Evolutionary conservation across 2,888 invertebrate species (phyloP), one percentile per base, ranked within the genome.

Genomic region (Trissonchulus latispiculum): DNA sequence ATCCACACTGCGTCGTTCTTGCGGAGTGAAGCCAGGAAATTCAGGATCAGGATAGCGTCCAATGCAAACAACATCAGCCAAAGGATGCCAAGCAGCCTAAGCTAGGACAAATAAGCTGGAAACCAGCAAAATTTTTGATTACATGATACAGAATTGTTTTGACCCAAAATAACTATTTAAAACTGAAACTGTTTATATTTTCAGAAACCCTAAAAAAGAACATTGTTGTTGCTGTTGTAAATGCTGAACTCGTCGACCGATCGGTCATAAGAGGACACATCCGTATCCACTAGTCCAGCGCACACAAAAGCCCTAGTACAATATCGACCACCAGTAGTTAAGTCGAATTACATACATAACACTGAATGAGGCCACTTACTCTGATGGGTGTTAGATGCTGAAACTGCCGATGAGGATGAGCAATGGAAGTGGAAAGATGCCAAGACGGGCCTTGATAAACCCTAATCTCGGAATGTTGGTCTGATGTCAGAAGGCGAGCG

Each of bases 1-100:
- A 75, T 85, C 85, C n/a, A 85, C 78, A n/a, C 81, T 80, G 15
- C 84, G 76, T 2, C 74, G 71, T 72, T 83, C 83, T 1, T 76
- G 77, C 1, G 75, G 75, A 2, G 70, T 70, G 61, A 78, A 80
- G 8, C 79, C 80, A 23, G 80, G 79, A 73, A 83, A 80, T 23
- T 78, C 78, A 2, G 80, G 80, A 75, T 84, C 83, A 23, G 85
- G 85, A 77, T 84, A 85, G 1, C 85, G 80, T 0, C 85, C 85
- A 61, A 83, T 81, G 2, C 85, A 82, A 8, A 84, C 80, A 72
- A 85, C 75, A 76, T 85, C 85, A 75, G 80, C 80, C 48, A 83
- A 75, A 3, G 85, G 85, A 77, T 85, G 84, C 85, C 85, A 85
- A 0, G 80, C 77, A 2, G 85, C 85, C 84, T 84, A 77, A 0